These are phyloP conservation scores for Pterostichus madidus DNA, from an alignment of 2,888 invertebrate species.

Conservation along the genomic window DNA sequence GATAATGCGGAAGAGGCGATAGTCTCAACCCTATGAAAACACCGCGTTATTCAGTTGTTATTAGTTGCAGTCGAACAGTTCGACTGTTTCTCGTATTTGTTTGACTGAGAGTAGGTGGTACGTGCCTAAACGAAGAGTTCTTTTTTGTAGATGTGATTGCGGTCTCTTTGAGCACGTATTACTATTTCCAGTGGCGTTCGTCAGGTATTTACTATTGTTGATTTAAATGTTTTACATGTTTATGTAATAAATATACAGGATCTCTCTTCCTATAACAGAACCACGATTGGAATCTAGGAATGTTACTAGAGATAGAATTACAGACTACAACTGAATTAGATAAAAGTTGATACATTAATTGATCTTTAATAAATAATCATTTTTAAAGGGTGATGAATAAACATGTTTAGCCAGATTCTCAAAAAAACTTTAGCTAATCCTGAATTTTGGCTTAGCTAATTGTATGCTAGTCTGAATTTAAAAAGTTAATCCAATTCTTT, in stretches of 20 bases:
- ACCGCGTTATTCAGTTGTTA: constrained; percentile 29
- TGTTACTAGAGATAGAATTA: too few species aligned
- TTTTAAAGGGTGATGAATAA: too few species aligned
- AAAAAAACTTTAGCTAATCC: too few species aligned
- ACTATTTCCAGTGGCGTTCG: constrained; percentile 11
- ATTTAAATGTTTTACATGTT: background rate
- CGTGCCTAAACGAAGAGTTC: constrained; percentile 12
- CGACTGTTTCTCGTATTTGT: constrained; percentile 39
- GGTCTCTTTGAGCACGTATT: constrained; percentile 7
- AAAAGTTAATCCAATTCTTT: too few species aligned
- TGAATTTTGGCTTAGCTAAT: too few species aligned
- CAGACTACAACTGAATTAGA: too few species aligned
- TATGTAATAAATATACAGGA: background rate
- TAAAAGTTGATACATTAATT: too few species aligned
- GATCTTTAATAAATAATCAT: too few species aligned
- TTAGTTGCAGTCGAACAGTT: constrained; percentile 11
- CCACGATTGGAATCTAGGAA: too few species aligned
- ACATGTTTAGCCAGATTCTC: too few species aligned
- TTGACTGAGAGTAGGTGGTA: constrained; percentile 34
- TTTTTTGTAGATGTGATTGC: background rate
- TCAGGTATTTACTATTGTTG: background rate
- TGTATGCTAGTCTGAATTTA: too few species aligned
- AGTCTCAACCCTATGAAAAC: background rate
- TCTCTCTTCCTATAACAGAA: too few species aligned
- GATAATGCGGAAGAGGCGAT: constrained; percentile 57